Conservation (phyloP, 1,140 invertebrate species). For the Heterodera carotae region DNA sequence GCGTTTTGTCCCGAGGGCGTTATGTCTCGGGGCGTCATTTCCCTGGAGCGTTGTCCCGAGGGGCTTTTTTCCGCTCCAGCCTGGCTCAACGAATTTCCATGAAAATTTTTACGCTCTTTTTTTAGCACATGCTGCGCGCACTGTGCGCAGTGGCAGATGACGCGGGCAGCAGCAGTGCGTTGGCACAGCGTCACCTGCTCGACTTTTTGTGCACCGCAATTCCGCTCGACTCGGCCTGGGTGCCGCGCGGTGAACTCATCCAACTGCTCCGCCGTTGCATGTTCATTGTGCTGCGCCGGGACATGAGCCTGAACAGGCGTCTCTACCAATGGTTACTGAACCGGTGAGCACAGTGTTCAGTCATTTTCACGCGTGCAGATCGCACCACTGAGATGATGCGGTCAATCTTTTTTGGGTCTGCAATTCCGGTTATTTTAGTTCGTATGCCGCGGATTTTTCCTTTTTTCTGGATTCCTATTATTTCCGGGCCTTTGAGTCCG, state of each 20-base stretch:
- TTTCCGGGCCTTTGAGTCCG: no score
- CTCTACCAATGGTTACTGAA: constrained; percentile 61
- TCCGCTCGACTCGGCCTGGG: constrained; percentile 80
- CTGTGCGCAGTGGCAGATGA: constrained; percentile 67
- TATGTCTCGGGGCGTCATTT: no score
- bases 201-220: constrained; percentile 83
- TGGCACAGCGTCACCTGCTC: constrained; percentile 83
- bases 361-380: background rate
- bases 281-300: constrained; percentile 80
- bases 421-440: no score
- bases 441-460: no score
- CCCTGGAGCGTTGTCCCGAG: no score
- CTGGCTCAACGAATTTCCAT: no score
- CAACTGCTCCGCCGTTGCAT: constrained; percentile 79
- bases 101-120: no score
- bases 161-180: constrained; percentile 76
- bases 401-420: no score
- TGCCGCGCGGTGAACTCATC: constrained; percentile 77
- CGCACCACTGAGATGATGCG: no score
- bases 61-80: no score
- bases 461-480: no score
- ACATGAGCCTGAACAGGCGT: constrained; percentile 85
- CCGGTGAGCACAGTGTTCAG: constrained; percentile 23
- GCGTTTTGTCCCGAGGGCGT: no score
- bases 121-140: constrained; percentile 74